phyloP scores from a whole-genome alignment of 2,888 invertebrate species.

The Podabrus alpinus region DNA sequence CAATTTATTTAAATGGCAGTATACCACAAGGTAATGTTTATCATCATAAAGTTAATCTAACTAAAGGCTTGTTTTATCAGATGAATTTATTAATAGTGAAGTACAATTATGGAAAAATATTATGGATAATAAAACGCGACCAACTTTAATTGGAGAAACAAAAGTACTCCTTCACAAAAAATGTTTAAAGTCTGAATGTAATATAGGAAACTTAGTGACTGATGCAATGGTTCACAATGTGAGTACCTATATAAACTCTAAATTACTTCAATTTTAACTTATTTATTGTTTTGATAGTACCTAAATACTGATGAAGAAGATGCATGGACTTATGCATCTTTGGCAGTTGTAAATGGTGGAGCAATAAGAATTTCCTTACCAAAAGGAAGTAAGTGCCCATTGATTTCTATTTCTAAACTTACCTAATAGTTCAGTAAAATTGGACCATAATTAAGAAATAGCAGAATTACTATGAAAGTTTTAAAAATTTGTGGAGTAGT shows the following conservation, averaged over 20 bases:
- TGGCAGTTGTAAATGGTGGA: conserved; percentile 71
- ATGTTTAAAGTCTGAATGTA: conserved; percentile 70
- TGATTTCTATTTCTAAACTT: not conserved
- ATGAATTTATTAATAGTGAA: conserved; percentile 61
- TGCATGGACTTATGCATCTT: conserved; percentile 70
- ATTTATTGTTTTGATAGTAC: conserved; percentile 51
- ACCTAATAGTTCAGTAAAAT: too few species aligned
- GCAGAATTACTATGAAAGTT: too few species aligned
- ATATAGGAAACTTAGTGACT: conserved; percentile 72
- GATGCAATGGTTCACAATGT: conserved; percentile 65
- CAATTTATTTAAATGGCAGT: conserved; percentile 66
- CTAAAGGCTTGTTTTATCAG: conserved; percentile 52
- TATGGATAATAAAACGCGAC: conserved; percentile 62
- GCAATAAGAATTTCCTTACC: conserved; percentile 71
- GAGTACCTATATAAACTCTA: not conserved
- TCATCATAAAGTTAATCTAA: not conserved
- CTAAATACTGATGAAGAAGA: conserved; percentile 55
- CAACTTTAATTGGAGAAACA: conserved; percentile 60
- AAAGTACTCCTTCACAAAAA: conserved; percentile 60
- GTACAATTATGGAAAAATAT: conserved; percentile 64
- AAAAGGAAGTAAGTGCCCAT: conserved; percentile 60
- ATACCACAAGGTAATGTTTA: conserved; percentile 51
- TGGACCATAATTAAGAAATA: too few species aligned
- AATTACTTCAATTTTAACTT: not conserved
- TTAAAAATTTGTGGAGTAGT: too few species aligned